Base-by-base conservation (phyloP, 2,113 vertebrate genomes). In the Macaca mulatta region DNA sequence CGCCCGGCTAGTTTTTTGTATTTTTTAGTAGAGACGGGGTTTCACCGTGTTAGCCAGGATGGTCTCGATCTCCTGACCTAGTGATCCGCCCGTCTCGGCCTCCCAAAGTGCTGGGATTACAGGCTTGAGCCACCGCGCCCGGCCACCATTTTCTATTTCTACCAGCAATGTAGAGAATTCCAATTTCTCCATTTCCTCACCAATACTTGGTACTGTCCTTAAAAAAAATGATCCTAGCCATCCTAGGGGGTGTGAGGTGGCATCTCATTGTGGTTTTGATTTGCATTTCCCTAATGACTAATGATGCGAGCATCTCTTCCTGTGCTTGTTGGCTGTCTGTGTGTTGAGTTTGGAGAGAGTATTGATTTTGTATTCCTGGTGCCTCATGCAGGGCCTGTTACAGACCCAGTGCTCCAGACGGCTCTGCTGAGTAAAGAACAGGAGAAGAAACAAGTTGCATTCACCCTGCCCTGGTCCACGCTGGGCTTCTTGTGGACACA, bases 391-490 rank as follows among this genome's bases (percentile, higher is more conserved):
- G 83, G 40, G n/a, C 23, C 48, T 38, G 45, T 32, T 23, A 3
- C 0, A 2, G 38, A 45, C 69, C 20, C 32, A 11, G 78, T 1
- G 8, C 69, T 32, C 57, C 32, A 6, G 3, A 4, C 18, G 4
- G 20, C 35, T n/a, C 9, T 4, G 18, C 48, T 30, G 57, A 40
- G 2, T 55, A 13, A 64, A 23, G 32, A 35, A 6, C 17, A 11
- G 22, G 30, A 25, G 27, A 1, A 4, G 23, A 55, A 69, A 5
- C 80, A 55, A 5, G 35, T 20, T 35, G 38, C 9, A 18, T 40
- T 43, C 55, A 2, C 3, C 1, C 4, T 5, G 14, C 17, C 43
- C 45, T 50, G 50, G 52, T 40, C 74, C 61, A 5, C 0, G 0
- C 32, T 0, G 1, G 13, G 81, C 35, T 59, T 23, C 48, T 38